Evolutionary conservation across 2,797 vertebrate species (phyloP).

Genomic region (Coregonus sp.): DNA sequence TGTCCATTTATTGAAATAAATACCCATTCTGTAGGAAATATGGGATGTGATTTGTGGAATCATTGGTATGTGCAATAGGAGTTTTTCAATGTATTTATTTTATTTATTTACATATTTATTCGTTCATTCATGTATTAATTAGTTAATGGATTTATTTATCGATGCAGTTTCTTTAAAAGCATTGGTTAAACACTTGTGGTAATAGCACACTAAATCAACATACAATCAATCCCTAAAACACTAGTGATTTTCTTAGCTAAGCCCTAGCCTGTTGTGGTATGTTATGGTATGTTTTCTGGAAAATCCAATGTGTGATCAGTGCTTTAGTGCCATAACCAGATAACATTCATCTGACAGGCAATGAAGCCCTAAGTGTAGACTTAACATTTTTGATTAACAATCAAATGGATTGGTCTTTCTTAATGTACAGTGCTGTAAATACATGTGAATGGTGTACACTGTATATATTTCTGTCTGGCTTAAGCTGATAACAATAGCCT

Average conservation of each 20-base stretch:
- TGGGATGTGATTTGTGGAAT: constrained; percentile 67
- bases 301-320: constrained; percentile 75
- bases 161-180: constrained; percentile 57
- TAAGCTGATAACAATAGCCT: constrained; percentile 71
- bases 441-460: constrained; percentile 80
- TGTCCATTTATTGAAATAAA: constrained; percentile 64
- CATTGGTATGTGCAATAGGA: constrained; percentile 64
- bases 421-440: constrained; percentile 84
- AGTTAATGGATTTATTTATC: constrained; percentile 67
- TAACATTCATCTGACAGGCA: constrained; percentile 65
- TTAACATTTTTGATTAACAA: constrained; percentile 64
- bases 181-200: constrained; percentile 39
- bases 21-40: constrained; percentile 65
- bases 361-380: constrained; percentile 58
- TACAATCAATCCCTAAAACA: constrained; percentile 57
- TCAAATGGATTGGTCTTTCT: constrained; percentile 69
- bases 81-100: constrained; percentile 29
- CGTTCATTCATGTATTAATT: constrained; percentile 58
- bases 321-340: constrained; percentile 78
- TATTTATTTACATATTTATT: constrained; percentile 77
- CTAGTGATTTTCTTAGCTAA: constrained; percentile 71
- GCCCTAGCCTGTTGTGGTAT: constrained; percentile 72
- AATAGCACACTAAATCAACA: constrained; percentile 54
- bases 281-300: constrained; percentile 74
- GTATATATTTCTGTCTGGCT: constrained; percentile 77